phyloP scores from a whole-genome alignment of 2,797 vertebrate genomes.

The Chiloscyllium punctatum region DNA sequence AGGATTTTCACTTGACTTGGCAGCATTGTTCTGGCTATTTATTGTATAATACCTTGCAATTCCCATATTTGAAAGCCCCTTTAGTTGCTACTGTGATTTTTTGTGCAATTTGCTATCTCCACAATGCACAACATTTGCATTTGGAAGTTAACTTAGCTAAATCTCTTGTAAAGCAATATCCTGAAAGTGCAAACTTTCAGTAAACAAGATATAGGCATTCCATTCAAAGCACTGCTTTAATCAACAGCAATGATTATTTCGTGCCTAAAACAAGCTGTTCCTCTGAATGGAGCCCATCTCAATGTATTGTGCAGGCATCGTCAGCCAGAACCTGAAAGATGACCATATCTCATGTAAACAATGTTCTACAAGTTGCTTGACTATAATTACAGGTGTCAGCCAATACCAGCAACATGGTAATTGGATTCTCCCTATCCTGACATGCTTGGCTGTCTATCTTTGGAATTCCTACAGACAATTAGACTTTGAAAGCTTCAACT shows the following conservation, averaged over 20 bases:
- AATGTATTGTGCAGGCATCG: neutral
- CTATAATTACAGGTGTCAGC: constrained; percentile 5
- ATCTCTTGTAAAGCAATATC: neutral
- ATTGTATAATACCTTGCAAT: neutral
- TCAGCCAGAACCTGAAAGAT: neutral
- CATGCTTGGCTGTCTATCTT: neutral
- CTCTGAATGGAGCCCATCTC: neutral
- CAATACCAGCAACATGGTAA: neutral
- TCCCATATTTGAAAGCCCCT: neutral
- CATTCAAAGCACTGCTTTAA: neutral
- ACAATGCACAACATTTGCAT: neutral
- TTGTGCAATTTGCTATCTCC: neutral
- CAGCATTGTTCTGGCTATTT: neutral
- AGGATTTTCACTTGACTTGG: neutral
- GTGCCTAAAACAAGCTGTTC: neutral
- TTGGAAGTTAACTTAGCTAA: neutral
- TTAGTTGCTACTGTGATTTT: neutral
- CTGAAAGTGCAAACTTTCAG: neutral
- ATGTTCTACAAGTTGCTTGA: neutral
- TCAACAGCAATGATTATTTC: neutral
- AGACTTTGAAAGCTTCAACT: neutral
- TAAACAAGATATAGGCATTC: neutral
- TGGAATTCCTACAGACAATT: neutral
- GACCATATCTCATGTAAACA: neutral
- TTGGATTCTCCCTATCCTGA: neutral